Base-by-base conservation (phyloP, 2,888 invertebrate genomes). In the Papilio protenor region DNA sequence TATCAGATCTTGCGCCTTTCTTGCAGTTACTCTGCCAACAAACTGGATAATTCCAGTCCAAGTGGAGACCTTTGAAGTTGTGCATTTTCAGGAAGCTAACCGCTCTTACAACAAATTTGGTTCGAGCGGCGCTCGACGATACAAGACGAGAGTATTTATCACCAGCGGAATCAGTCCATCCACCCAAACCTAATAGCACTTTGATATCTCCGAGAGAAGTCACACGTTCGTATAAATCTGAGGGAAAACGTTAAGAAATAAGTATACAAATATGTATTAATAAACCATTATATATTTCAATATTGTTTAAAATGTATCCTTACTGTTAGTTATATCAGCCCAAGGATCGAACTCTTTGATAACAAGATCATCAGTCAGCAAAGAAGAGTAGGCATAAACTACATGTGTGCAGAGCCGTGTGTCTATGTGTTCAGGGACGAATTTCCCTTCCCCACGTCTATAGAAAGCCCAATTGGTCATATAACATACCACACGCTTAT, bases 41-140 rank as follows among this genome's bases (percentile, higher is more conserved):
- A 80, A 97, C 97, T 0, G 99, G 99, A 88, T 99, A 99, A 87
- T 98, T 98, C 99, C 99, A 99, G 85, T 99, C 99, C 40, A 99
- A 88, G 85, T 98, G 98, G 0, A 99, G 92, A 6, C 99, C 99
- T 81, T 97, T 96, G 87, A 99, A 99, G 64, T 96, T 96, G 86
- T 98, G 95, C 81, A 95, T 95, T 21, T 96, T 95, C 55, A 98
- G 89, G 88, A 98, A 98, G 27, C 96, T 95, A 1, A 97, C 95
- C 0, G 96, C 95, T 77, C 96, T 96, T 2, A 96, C 92, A 3
- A 97, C 96, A 85, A 98, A 98, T 73, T 96, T 96, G 49, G 96
- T 92, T 18, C 98, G 95, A 8, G 96, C 95, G 0, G 95, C 93
- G 8, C 95, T 95, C 79, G 96, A 96, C 64, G 96, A 96, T 0